Evolutionary conservation across 2,113 vertebrate species (phyloP).

Genomic region (Tympanuchus pallidicinctus): DNA sequence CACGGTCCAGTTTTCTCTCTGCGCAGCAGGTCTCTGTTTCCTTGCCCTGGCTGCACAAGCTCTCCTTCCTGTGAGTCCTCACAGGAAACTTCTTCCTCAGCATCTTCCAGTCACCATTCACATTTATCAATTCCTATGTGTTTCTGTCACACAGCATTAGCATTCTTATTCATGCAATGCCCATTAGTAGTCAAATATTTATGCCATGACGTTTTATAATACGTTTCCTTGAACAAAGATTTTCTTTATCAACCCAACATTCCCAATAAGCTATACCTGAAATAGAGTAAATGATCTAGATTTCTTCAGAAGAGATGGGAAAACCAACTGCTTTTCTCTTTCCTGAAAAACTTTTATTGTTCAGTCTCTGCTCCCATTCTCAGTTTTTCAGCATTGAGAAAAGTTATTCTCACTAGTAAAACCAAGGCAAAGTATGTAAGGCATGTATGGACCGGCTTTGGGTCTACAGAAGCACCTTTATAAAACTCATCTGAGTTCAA

Average conservation of each 20-base stretch:
- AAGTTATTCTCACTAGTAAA: neutral
- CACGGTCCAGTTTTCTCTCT: neutral
- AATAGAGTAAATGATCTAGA: neutral
- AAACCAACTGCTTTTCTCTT: neutral
- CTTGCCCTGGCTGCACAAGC: neutral
- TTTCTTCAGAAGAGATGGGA: neutral
- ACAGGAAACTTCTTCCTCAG: neutral
- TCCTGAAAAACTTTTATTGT: neutral
- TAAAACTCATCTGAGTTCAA: neutral
- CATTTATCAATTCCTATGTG: neutral
- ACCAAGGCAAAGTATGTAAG: accelerated
- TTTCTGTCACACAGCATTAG: neutral
- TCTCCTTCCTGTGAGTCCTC: neutral
- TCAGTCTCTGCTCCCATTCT: neutral
- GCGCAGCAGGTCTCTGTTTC: neutral
- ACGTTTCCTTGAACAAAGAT: neutral
- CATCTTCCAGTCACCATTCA: neutral
- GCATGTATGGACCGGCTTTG: neutral
- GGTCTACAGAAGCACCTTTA: neutral
- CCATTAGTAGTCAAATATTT: neutral
- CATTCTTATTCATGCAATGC: neutral
- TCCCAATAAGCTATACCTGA: neutral
- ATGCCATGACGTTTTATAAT: neutral
- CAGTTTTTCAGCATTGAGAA: neutral
- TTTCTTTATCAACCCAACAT: neutral